These are phyloP conservation scores for Strigamia crassipes DNA, from an alignment of 2,888 invertebrate genomes.

Conservation along the genomic window DNA sequence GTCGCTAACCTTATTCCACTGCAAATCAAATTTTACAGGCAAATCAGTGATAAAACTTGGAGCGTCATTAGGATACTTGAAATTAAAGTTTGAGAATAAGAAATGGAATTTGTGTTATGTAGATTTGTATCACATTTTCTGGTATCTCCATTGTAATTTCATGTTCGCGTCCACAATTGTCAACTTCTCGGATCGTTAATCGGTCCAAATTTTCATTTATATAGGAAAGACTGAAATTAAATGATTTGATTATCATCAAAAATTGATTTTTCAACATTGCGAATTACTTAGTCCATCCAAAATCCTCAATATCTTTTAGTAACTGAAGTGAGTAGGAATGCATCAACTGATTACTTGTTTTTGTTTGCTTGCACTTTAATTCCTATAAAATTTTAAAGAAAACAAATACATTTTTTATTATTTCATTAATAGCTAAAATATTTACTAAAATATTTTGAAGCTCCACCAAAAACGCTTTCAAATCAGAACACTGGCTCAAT, in stretches of 20 bases:
- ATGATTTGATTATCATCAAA: neutral
- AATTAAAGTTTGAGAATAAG: neutral
- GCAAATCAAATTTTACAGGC: neutral
- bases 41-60: neutral
- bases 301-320: neutral
- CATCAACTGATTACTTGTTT: neutral
- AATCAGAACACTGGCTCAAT: neutral
- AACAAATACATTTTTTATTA: neutral
- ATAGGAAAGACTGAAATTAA: neutral
- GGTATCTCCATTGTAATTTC: neutral
- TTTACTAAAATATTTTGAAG: slow-evolving; percentile 34
- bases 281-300: slow-evolving; percentile 18
- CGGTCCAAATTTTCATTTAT: neutral
- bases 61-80: neutral
- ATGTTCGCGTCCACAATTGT: neutral
- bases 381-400: neutral
- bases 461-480: neutral
- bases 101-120: neutral
- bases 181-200: neutral
- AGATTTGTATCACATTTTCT: neutral
- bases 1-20: neutral
- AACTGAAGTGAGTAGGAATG: neutral
- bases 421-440: neutral
- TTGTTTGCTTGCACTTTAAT: neutral
- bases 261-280: neutral